Base-by-base conservation (phyloP, 1,140 invertebrate species). In the Pristionchus pacificus region DNA sequence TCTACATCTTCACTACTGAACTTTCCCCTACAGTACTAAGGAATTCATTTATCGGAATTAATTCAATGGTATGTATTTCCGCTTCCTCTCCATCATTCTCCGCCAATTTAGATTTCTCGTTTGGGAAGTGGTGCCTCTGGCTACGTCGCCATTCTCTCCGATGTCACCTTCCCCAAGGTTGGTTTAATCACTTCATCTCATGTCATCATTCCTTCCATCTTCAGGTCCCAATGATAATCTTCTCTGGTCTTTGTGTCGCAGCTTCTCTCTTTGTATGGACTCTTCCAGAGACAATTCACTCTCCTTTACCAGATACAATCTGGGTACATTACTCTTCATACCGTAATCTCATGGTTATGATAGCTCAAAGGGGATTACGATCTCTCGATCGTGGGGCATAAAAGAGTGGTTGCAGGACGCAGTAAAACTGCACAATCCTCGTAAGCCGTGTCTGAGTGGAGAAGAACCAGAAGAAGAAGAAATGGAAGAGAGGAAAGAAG, bases 1-100 rank as follows among this genome's bases (percentile, higher is more conserved):
- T 82, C 27, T 82, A 84, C 74, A 84, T 82, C 57, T 82, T 84
- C 70, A 82, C 81, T 2, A 78, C 73, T 31, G 81, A 82, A 72
- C 74, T 82, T 13, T 83, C 83, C 61, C 81, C 81, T 15, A 82
- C 81, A 15, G 77, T 82, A 13, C 77, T 82, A 65, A 71, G 81
- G 19, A 82, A 84, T 65, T 68, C 61, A 63, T 69, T 70, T 14
- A 70, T 77, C 10, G 76, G 74, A 58, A 60, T 73, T 14, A 68
- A 63, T 30, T 77, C 76, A 15, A 77, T 77, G 76, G 74, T 77
- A 62, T 24, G 65, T 2, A 55, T 3, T 49, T 49, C 38, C 6
- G n/a, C n/a, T n/a, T n/a, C n/a, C n/a, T n/a, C n/a, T n/a, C n/a
- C n/a, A n/a, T n/a, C n/a, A n/a, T n/a, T n/a, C n/a, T n/a, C n/a